Percentiles rank a stretch among this genome's conserved stretches.
Conservation (phyloP, 1,140 invertebrate genomes). For the Nilaparvata lugens region DNA sequence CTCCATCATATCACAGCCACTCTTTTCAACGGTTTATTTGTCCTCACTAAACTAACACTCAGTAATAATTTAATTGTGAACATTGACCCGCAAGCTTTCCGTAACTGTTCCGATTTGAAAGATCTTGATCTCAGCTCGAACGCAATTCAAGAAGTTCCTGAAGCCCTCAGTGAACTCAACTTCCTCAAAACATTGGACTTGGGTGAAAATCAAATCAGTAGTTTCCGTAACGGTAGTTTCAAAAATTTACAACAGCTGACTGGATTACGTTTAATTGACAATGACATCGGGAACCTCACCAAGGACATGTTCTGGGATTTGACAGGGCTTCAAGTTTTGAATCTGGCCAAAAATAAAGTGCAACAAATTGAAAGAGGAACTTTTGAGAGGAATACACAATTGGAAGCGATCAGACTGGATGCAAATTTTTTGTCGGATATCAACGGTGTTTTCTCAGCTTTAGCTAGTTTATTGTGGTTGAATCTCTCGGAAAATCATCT, state of each 20-base stretch:
- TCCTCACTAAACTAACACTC: constrained; percentile 70
- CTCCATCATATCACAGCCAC: constrained; percentile 69
- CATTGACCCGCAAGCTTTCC: constrained; percentile 74
- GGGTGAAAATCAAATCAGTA: constrained; percentile 74
- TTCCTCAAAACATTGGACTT: constrained; percentile 78
- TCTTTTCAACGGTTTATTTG: constrained; percentile 75
- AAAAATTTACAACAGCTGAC: constrained; percentile 74
- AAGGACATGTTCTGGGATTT: constrained; percentile 78
- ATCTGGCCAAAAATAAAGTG: constrained; percentile 80
- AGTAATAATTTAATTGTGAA: constrained; percentile 75
- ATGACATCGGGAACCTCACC: constrained; percentile 75
- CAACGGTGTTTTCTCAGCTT: constrained; percentile 72
- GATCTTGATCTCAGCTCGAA: constrained; percentile 84
- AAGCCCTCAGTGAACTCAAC: constrained; percentile 67
- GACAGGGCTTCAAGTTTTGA: constrained; percentile 70
- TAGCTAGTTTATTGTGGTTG: constrained; percentile 70
- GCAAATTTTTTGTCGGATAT: constrained; percentile 79
- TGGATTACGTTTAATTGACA: constrained; percentile 73
- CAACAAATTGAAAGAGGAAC: constrained; percentile 70
- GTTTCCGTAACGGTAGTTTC: constrained; percentile 72
- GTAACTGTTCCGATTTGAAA: constrained; percentile 82
- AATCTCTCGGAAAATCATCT: constrained; percentile 87
- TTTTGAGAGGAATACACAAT: constrained; percentile 64
- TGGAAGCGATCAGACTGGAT: constrained; percentile 77
- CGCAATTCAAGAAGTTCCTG: constrained; percentile 66